phyloP scores from a whole-genome alignment of 1,140 invertebrate genomes.

The Steinernema khuongi region DNA sequence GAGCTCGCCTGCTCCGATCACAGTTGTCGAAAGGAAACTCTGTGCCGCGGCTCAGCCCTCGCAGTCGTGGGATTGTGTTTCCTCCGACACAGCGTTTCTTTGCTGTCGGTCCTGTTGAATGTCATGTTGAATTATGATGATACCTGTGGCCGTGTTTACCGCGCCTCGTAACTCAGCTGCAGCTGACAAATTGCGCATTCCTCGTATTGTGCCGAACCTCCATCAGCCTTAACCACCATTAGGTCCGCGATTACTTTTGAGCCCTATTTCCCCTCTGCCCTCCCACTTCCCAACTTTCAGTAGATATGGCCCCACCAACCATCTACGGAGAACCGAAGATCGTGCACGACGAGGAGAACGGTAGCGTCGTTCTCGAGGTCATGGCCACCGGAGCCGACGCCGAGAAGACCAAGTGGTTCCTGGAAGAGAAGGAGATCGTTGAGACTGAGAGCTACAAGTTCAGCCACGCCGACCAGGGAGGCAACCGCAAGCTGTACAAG shows the following conservation, averaged over 20 bases:
- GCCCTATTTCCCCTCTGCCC: no score
- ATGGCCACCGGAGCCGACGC: slow-evolving; percentile 45
- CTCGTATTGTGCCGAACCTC: no score
- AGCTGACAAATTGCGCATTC: no score
- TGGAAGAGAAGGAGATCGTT: slow-evolving; percentile 52
- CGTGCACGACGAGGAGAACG: slow-evolving; percentile 44
- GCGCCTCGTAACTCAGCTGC: no score
- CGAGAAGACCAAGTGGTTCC: slow-evolving; percentile 55
- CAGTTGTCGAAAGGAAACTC: neutral
- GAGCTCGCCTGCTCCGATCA: neutral
- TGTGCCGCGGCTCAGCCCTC: neutral
- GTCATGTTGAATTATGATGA: no score
- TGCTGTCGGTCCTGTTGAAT: no score
- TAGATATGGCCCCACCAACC: slow-evolving; percentile 49
- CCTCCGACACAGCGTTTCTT: no score
- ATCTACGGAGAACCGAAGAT: slow-evolving; percentile 58
- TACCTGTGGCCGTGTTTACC: no score
- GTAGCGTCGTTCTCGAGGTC: slow-evolving; percentile 52
- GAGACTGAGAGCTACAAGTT: slow-evolving; percentile 49
- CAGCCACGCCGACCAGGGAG: slow-evolving; percentile 49
- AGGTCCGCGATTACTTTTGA: no score
- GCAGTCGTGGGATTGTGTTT: neutral
- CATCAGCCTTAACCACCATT: no score
- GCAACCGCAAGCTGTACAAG: slow-evolving; percentile 45
- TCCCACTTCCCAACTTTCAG: neutral